Evolutionary conservation across 2,888 invertebrate genomes (phyloP), one percentile per base, ranked within the genome.

Genomic region (Eupithecia subumbrata): DNA sequence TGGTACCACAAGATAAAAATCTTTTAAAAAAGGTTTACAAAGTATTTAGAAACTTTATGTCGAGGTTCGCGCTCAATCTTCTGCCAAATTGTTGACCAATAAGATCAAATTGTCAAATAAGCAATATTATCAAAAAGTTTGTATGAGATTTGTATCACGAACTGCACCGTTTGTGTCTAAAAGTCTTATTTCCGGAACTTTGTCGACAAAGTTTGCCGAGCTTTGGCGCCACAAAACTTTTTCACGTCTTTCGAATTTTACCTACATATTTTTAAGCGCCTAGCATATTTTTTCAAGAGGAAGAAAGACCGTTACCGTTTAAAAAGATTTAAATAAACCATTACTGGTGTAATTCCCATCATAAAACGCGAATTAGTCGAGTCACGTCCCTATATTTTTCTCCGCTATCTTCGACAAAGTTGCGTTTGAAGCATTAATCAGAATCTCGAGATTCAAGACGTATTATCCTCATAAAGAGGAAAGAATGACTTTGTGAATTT

Each of bases 361-460:
- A 85, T 91, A 90, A 91, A 92, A 91, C 87, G 86, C 84, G 87
- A 93, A 93, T 93, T 91, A 93, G 92, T 89, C 89, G 84, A 93
- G 93, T 94, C 94, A 94, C 92, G 93, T 92, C 89, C 91, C 91
- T 90, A 91, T 93, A 94, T 94, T 93, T 94, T 93, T 93, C 91
- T 89, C 83, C 89, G 92, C 86, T 94, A 94, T 94, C 94, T 91
- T 83, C 89, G 89, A 93, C 92, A 93, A 94, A 94, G 93, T 94
- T 93, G 89, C 87, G 90, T 85, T 85, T 91, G 90, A 90, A 88
- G 88, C 94, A 94, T 95, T 95, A 93, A 94, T 95, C 94, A 94
- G 95, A 92, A 91, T 90, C 89, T 90, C 90, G 56, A 69, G 77
- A 91, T 88, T 91, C 89, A 87, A 93, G 93, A 95, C 88, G 91